A percentile compares a stretch with the other conserved stretches of the same genome.
Evolutionary conservation across 2,797 vertebrate species (phyloP).

Genomic region (Sphaeramia orbicularis): DNA sequence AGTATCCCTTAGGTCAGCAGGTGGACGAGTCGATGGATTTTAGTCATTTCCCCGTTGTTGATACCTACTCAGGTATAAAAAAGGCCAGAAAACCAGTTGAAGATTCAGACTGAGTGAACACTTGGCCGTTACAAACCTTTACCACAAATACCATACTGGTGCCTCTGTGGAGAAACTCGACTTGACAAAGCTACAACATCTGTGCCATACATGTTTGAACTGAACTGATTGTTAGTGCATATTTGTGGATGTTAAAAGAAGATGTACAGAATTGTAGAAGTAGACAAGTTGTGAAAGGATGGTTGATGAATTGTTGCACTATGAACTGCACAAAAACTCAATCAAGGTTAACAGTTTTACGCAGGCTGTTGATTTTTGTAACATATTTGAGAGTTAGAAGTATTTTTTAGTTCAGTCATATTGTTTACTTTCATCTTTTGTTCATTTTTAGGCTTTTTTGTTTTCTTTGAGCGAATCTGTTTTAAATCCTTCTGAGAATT

Average conservation of each 20-base stretch:
- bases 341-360: slow-evolving; percentile 26
- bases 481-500: slow-evolving; percentile 32
- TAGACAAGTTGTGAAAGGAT: slow-evolving; percentile 26
- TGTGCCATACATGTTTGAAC: slow-evolving; percentile 56
- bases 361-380: slow-evolving; percentile 39
- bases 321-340: slow-evolving; percentile 49
- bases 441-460: slow-evolving; percentile 20
- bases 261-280: slow-evolving; percentile 42
- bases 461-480: slow-evolving; percentile 31
- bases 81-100: slow-evolving; percentile 26
- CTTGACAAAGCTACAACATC: slow-evolving; percentile 37
- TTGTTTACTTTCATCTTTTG: slow-evolving; percentile 21
- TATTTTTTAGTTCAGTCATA: slow-evolving; percentile 32
- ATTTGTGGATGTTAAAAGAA: slow-evolving; percentile 1
- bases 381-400: slow-evolving; percentile 36
- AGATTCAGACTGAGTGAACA: slow-evolving; percentile 18
- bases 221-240: slow-evolving; percentile 3
- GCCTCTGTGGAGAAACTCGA: slow-evolving; percentile 54
- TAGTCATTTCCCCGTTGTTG: slow-evolving; percentile 18
- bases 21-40: slow-evolving; percentile 23
- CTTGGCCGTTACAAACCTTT: slow-evolving; percentile 35
- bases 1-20: slow-evolving; percentile 32
- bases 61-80: slow-evolving; percentile 68
- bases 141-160: slow-evolving; percentile 36
- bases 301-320: slow-evolving; percentile 63